Evolutionary conservation across 2,797 vertebrate species (phyloP).

Genomic region (Gymnodraco acuticeps): DNA sequence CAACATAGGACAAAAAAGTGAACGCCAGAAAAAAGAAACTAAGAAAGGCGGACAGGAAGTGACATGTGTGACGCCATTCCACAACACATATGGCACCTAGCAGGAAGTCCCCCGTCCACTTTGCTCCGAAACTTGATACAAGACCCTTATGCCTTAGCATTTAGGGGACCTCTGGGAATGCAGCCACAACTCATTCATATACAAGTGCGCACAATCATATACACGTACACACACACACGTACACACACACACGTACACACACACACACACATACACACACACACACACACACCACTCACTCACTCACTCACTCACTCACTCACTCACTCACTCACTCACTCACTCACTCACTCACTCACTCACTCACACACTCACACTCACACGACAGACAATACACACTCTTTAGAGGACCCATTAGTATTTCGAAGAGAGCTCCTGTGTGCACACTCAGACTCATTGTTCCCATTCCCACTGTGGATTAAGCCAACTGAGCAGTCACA

Average conservation of each 20-base stretch:
- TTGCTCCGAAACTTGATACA: slow-evolving; percentile 40
- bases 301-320: slow-evolving; percentile 39
- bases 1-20: not conserved
- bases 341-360: slow-evolving; percentile 42
- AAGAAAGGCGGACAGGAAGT: slow-evolving; percentile 52
- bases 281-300: too few relatives aligned
- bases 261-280: slow-evolving; percentile 26
- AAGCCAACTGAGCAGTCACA: slow-evolving; percentile 63
- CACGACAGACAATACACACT: slow-evolving; percentile 43
- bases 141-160: slow-evolving; percentile 39
- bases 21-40: slow-evolving; percentile 5
- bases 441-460: slow-evolving; percentile 66
- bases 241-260: slow-evolving; percentile 1
- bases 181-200: slow-evolving; percentile 62
- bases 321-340: slow-evolving; percentile 35
- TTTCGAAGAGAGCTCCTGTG: slow-evolving; percentile 53
- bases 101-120: slow-evolving; percentile 40
- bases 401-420: slow-evolving; percentile 67
- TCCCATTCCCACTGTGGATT: slow-evolving; percentile 63
- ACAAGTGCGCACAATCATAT: slow-evolving; percentile 39
- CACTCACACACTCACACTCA: slow-evolving; percentile 38
- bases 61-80: slow-evolving; percentile 39
- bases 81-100: slow-evolving; percentile 31
- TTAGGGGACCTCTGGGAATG: slow-evolving; percentile 60
- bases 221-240: slow-evolving; percentile 10